Conservation (phyloP, 2,113 vertebrate genomes). For the Pseudolaguvia tuberculata region DNA sequence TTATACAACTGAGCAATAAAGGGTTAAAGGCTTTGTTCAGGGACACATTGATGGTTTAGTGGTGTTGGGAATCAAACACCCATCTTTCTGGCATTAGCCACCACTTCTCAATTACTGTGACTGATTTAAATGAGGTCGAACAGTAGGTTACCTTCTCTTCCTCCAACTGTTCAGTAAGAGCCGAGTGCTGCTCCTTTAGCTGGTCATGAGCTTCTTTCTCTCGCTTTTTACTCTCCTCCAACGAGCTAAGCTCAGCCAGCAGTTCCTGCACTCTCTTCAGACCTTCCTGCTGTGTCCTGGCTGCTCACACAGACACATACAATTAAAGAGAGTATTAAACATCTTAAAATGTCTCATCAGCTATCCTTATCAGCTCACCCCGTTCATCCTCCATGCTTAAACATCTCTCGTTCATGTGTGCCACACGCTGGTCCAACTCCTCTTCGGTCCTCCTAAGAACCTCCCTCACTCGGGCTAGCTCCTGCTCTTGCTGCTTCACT, state of each 20-base stretch:
- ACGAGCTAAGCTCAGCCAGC: constrained; percentile 64
- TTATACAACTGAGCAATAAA: too few species aligned
- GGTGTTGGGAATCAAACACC: too few species aligned
- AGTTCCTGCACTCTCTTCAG: constrained; percentile 64
- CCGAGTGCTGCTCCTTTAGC: constrained; percentile 67
- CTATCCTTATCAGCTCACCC: constrained; percentile 62
- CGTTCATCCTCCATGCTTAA: constrained; percentile 75
- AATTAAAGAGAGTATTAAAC: not conserved
- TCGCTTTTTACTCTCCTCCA: constrained; percentile 65
- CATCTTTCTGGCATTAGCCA: too few species aligned
- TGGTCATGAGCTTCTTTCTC: constrained; percentile 62
- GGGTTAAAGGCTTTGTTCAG: too few species aligned
- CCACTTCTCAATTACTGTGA: too few species aligned
- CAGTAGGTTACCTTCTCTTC: constrained; percentile 75
- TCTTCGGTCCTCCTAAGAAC: constrained; percentile 70
- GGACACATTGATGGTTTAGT: too few species aligned
- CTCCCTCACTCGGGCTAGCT: constrained; percentile 69
- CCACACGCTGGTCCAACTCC: constrained; percentile 69
- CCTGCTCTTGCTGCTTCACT: constrained; percentile 62
- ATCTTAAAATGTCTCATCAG: too few species aligned
- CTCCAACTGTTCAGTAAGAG: constrained; percentile 63
- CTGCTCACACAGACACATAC: constrained; percentile 44
- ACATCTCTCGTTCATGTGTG: constrained; percentile 74
- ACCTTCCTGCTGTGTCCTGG: constrained; percentile 64
- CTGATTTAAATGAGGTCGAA: not conserved